These are phyloP conservation scores for Holacanthella duospinosa DNA, from an alignment of 2,888 invertebrate species.

Conservation along the genomic window DNA sequence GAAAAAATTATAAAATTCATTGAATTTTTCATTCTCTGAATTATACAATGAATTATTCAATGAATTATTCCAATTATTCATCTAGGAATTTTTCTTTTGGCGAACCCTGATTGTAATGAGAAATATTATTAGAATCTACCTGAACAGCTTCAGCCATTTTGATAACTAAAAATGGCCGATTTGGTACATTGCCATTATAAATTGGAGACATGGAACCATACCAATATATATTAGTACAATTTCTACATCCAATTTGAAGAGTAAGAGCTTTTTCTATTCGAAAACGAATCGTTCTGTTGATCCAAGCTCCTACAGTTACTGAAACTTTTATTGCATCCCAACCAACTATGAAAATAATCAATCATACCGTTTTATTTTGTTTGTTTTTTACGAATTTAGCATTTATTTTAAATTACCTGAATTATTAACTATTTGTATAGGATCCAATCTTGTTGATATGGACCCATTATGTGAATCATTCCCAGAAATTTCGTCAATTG, in stretches of 20 bases:
- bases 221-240: slow-evolving; percentile 50
- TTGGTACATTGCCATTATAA: slow-evolving; percentile 19
- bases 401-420: not conserved
- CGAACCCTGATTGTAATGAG: too few species aligned
- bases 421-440: not conserved
- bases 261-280: slow-evolving; percentile 51
- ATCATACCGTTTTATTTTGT: too few species aligned
- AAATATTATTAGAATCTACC: not conserved
- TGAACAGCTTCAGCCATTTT: slow-evolving; percentile 42
- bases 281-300: not conserved
- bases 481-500: slow-evolving; percentile 61
- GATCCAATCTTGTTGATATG: not conserved
- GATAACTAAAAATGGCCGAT: slow-evolving; percentile 62
- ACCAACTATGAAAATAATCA: not conserved
- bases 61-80: too few species aligned
- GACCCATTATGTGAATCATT: not conserved
- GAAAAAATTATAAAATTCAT: too few species aligned
- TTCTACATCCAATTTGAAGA: slow-evolving; percentile 65
- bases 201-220: slow-evolving; percentile 56
- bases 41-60: too few species aligned
- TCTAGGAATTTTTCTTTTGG: too few species aligned
- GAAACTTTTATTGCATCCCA: not conserved
- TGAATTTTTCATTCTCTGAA: too few species aligned
- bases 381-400: not conserved
- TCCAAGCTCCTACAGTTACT: not conserved